Evolutionary conservation across 2,113 vertebrate species (phyloP).

Genomic region (Oncorhynchus kisutch): DNA sequence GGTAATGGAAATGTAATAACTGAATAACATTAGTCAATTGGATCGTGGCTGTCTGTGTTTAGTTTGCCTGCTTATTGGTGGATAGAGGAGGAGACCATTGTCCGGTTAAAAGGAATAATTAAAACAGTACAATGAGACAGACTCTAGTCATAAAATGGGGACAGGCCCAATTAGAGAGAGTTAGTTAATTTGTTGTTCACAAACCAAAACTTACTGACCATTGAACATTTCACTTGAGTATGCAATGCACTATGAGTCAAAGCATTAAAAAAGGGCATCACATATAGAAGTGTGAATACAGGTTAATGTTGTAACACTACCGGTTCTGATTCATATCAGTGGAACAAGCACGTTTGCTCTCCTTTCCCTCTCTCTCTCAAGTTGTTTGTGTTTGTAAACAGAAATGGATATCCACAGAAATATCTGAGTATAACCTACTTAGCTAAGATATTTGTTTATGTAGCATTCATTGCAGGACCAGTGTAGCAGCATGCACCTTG

Average conservation of each 20-base stretch:
- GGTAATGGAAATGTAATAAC: conserved; percentile 1
- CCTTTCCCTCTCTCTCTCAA: too few relatives aligned
- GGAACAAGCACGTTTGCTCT: neutral
- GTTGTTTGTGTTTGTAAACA: neutral
- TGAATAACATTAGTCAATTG: conserved; percentile 10
- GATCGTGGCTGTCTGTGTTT: conserved; percentile 14
- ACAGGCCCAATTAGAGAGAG: conserved; percentile 30
- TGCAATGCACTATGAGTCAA: too few relatives aligned
- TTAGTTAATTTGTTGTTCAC: conserved; percentile 27
- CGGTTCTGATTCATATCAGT: too few relatives aligned
- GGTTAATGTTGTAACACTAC: too few relatives aligned
- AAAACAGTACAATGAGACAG: conserved; percentile 35
- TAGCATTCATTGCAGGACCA: too few relatives aligned
- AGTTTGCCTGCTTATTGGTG: conserved; percentile 10
- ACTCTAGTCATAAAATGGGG: conserved; percentile 49
- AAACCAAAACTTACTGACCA: conserved; percentile 20
- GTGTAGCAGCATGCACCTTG: too few relatives aligned
- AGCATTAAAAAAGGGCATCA: neutral
- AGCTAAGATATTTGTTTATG: neutral
- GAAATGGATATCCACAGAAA: conserved; percentile 6
- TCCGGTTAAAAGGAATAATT: conserved; percentile 41
- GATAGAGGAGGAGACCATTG: conserved; percentile 40
- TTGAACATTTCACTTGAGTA: too few relatives aligned
- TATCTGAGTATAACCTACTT: neutral
- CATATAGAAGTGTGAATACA: too few relatives aligned